Base-by-base conservation (phyloP, 1,140 invertebrate species). In the Bombyx mandarina region DNA sequence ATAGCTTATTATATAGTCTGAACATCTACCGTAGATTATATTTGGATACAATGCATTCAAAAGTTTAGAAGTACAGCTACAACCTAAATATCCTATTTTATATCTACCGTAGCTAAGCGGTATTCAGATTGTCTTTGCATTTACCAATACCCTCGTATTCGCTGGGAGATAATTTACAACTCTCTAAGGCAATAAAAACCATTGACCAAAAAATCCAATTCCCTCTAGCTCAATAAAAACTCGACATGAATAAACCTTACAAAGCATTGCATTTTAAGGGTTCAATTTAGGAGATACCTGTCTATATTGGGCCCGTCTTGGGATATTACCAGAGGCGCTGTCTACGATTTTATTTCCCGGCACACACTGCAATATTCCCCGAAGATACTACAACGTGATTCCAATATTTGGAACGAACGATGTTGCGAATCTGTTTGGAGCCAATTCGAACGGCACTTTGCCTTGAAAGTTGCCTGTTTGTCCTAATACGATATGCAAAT, bases 371-470 rank as follows among this genome's bases (percentile, higher is more conserved):
- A 71, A 74, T 79, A 80, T 71, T 60, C 79, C 81, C 75, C 74
- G 72, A 84, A 74, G 79, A 66, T 69, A 62, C 66, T 59, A 67
- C 67, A 78, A 80, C 77, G 74, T 79, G 74, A 75, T 69, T 65
- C 66, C 71, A 82, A 79, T 80, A 79, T 81, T 73, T 68, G 71
- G 68, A 80, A 77, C 71, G 72, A 79, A 77, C 71, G 71, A 78
- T 76, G 70, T 76, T 72, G 69, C 60, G 68, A 76, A 80, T 73
- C 73, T 71, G 73, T 77, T 76, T 74, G 63, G 66, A 61, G 63
- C 51, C 64, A 75, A 74, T 76, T 77, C 78, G 73, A 74, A 66
- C 64, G 70, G 49, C 65, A 61, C 60, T 70, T 70, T 68, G 56
- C 60, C 45, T 48, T 48, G 59, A 69, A 74, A 74, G 63, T 75